A percentile compares a stretch with the other conserved stretches of the same genome.
phyloP scores from a whole-genome alignment of 2,797 vertebrate genomes.

The Sebastes kiyomatsui region DNA sequence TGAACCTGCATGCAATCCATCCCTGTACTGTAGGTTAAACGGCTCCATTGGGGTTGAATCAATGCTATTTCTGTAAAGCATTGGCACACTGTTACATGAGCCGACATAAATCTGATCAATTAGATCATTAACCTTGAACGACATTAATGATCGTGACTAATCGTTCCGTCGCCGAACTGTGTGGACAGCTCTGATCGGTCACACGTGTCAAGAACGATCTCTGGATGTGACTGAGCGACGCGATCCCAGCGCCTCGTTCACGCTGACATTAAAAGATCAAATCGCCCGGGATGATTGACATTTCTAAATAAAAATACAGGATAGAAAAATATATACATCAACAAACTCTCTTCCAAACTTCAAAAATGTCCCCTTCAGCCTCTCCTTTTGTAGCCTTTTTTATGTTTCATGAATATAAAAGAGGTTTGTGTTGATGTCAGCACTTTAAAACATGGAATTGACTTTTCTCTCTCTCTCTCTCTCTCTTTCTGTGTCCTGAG shows the following conservation, averaged over 20 bases:
- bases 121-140: background rate
- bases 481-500: conserved; percentile 1
- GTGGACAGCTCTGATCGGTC: background rate
- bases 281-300: background rate
- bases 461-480: background rate
- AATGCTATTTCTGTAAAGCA: background rate
- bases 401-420: background rate
- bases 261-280: background rate
- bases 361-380: background rate
- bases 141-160: background rate
- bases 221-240: background rate
- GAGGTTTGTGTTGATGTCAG: background rate
- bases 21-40: background rate
- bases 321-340: background rate
- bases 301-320: background rate
- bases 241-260: background rate
- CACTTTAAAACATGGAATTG: background rate
- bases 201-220: background rate
- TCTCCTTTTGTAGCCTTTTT: background rate
- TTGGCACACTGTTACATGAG: background rate
- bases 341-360: background rate
- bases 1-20: background rate
- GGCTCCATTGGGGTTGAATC: background rate
- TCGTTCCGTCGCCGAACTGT: background rate
- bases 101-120: background rate